A percentile compares a stretch with the other conserved stretches of the same genome.
Conservation (phyloP, 1,140 invertebrate species). For the Zaprionus kolodkinae region DNA sequence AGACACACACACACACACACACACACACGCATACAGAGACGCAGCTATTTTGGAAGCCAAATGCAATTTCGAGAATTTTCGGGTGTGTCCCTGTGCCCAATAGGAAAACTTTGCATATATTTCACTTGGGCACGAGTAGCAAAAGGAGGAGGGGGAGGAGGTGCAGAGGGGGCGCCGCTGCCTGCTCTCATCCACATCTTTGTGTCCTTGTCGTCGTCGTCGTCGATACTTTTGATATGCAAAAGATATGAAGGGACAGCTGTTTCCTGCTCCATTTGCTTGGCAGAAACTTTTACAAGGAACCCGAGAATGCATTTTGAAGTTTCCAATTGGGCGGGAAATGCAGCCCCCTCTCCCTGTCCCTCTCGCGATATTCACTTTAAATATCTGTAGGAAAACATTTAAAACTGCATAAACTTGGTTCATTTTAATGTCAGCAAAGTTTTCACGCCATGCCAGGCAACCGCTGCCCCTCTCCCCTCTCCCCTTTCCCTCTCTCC, state of each 20-base stretch:
- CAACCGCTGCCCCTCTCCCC: not conserved
- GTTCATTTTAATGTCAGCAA: constrained; percentile 51
- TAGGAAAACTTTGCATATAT: constrained; percentile 74
- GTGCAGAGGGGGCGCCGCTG: not conserved
- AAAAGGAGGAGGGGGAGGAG: no score
- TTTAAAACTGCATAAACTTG: constrained; percentile 61
- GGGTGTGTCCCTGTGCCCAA: constrained; percentile 43
- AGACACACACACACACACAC: constrained; percentile 5
- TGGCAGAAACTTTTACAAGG: constrained; percentile 76
- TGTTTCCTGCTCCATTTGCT: constrained; percentile 82
- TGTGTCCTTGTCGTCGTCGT: constrained; percentile 36
- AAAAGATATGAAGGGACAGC: constrained; percentile 82
- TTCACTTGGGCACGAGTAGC: constrained; percentile 51
- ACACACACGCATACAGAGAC: not conserved
- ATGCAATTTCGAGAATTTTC: constrained; percentile 60
- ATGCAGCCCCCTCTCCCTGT: not conserved
- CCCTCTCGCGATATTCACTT: constrained; percentile 39
- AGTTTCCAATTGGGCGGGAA: constrained; percentile 42
- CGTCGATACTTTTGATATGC: constrained; percentile 79
- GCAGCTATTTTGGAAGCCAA: constrained; percentile 51
- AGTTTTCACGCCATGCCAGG: constrained; percentile 49
- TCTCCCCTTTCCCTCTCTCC: not conserved
- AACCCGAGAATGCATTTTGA: constrained; percentile 69
- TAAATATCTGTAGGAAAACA: constrained; percentile 52
- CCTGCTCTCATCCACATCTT: no score